These are phyloP conservation scores for Leptocoma aspasia DNA, from an alignment of 2,113 vertebrate genomes.

Conservation along the genomic window DNA sequence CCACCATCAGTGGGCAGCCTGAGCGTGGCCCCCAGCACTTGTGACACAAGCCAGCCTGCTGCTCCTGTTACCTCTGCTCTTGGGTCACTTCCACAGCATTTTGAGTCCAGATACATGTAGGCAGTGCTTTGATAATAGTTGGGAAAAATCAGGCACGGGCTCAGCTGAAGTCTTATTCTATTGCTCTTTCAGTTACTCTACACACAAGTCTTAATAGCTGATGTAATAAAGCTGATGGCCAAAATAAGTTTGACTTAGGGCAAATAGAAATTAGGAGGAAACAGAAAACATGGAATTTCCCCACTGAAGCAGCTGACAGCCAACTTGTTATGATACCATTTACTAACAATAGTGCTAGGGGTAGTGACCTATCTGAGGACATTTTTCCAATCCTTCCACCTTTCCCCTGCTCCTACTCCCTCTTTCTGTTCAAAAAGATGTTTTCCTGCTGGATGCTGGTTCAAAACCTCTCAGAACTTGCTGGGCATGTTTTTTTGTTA, in stretches of 20 bases:
- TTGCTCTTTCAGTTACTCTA: not conserved
- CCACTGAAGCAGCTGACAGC: not conserved
- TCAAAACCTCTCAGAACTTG: not conserved
- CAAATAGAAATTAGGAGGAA: not conserved
- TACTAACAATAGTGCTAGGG: not conserved
- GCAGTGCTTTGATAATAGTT: not conserved
- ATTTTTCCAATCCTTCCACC: not conserved
- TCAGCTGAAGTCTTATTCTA: not conserved
- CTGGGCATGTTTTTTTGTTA: slow-evolving; percentile 40
- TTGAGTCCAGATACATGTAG: rapidly evolving
- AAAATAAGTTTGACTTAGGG: not conserved
- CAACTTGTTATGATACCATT: not conserved
- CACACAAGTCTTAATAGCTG: not conserved
- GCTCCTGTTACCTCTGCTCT: not conserved
- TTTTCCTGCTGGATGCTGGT: not conserved
- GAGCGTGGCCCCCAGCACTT: not conserved
- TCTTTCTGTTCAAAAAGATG: not conserved
- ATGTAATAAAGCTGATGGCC: not conserved
- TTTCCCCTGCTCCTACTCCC: not conserved
- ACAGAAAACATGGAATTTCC: not conserved
- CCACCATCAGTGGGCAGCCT: not conserved
- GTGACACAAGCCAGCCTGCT: not conserved
- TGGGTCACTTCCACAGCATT: rapidly evolving
- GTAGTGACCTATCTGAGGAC: not conserved
- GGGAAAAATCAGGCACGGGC: not conserved